Evolutionary conservation across 2,888 invertebrate genomes (phyloP).

Genomic region (Scaptomyza caliginosa): DNA sequence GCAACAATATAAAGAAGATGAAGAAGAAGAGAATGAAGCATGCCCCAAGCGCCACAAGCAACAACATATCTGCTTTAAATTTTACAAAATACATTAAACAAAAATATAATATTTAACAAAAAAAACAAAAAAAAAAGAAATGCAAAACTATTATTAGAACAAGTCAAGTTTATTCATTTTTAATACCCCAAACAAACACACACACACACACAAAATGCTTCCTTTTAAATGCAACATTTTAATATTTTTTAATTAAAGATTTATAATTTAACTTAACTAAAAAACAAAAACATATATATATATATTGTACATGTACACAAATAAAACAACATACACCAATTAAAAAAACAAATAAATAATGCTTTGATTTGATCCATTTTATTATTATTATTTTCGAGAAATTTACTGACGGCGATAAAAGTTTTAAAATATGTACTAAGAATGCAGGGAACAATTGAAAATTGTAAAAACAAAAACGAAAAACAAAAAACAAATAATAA

Average conservation of each 20-base stretch:
- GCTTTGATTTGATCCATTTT: conserved; percentile 16
- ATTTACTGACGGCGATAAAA: conserved; percentile 43
- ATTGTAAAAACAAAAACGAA: conserved; percentile 66
- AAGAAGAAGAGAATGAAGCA: conserved; percentile 11
- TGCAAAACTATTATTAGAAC: conserved; percentile 52
- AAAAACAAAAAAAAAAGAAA: conserved; percentile 31
- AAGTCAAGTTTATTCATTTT: conserved; percentile 65
- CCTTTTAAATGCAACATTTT: conserved; percentile 79
- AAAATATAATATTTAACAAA: conserved; percentile 21
- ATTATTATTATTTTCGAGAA: conserved; percentile 31
- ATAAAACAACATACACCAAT: conserved; percentile 62
- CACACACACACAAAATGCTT: conserved; percentile 66
- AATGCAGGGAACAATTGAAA: conserved; percentile 80
- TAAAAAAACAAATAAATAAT: conserved; percentile 34
- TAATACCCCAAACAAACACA: conserved; percentile 17
- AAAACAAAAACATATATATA: conserved; percentile 8
- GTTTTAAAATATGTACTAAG: conserved; percentile 63
- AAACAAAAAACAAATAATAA: conserved; percentile 24
- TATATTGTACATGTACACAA: conserved; percentile 69
- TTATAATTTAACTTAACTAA: conserved; percentile 63
- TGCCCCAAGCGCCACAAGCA: conserved; percentile 75
- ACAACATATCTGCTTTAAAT: conserved; percentile 79
- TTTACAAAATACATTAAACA: conserved; percentile 52
- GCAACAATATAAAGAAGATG: conserved; percentile 43
- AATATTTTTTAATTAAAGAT: conserved; percentile 51